phyloP scores from a whole-genome alignment of 2,888 invertebrate genomes.

The Muschampia plurimacula region DNA sequence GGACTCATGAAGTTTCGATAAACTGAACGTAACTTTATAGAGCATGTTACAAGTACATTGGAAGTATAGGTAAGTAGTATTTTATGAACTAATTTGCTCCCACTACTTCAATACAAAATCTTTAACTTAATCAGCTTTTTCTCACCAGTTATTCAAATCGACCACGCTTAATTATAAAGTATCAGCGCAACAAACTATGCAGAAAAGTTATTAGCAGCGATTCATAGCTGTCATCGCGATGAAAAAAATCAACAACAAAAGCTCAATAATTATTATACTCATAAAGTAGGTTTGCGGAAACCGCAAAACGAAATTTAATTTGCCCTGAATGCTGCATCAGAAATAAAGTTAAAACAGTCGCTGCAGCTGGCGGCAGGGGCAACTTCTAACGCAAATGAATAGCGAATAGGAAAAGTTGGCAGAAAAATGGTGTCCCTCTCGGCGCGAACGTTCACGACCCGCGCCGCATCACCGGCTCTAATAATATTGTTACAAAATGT shows the following conservation, averaged over 20 bases:
- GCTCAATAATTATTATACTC: slow-evolving; percentile 80
- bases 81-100: neutral
- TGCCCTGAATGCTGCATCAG: slow-evolving; percentile 85
- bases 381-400: slow-evolving; percentile 86
- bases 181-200: slow-evolving; percentile 36
- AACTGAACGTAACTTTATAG: slow-evolving; percentile 8
- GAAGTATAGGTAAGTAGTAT: neutral
- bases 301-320: slow-evolving; percentile 86
- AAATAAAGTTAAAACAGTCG: slow-evolving; percentile 86
- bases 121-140: neutral
- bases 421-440: slow-evolving; percentile 84
- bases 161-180: neutral
- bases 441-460: slow-evolving; percentile 65
- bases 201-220: slow-evolving; percentile 57
- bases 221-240: slow-evolving; percentile 63
- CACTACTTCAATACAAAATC: neutral
- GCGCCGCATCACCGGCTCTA: slow-evolving; percentile 54
- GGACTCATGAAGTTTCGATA: neutral
- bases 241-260: slow-evolving; percentile 58
- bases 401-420: slow-evolving; percentile 85
- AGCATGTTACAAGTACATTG: neutral
- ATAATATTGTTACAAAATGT: slow-evolving; percentile 65
- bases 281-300: slow-evolving; percentile 81
- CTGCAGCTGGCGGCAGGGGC: slow-evolving; percentile 79
- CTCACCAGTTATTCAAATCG: neutral